Evolutionary conservation across 2,888 invertebrate genomes (phyloP), one percentile per base, ranked within the genome.

Genomic region (Crocallis elinguaria): DNA sequence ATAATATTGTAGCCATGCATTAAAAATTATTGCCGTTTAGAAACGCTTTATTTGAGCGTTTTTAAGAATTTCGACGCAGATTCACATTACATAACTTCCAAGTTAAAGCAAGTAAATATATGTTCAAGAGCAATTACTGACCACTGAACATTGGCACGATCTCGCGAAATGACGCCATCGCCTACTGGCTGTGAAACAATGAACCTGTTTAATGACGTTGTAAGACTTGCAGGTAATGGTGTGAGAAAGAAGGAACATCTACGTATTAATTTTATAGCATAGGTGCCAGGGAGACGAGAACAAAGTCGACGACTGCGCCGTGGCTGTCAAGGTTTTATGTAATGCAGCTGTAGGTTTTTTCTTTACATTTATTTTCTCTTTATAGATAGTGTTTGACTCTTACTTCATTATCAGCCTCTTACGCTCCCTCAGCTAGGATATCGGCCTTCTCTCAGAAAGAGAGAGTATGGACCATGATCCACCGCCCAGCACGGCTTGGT

Each of bases 141-240:
- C 48, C 43, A 46, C 17, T 37, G 39, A 49, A 32, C 42, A 49
- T 45, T 54, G 43, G 29, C 44, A 49, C 39, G 35, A 56, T 49
- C 30, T 39, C 35, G 49, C 29, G 37, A 58, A 50, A 58, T 73
- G 68, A 73, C 69, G 67, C 65, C 72, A 72, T 49, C 54, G 57
- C 29, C 57, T 57, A 58, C 38, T 53, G 42, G 16, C 57, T 29
- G 51, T 56, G 62, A 63, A 72, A 76, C 75, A 75, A 75, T 69
- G 68, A 46, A 64, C 60, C 60, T 72, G 57, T 51, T 54, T 58
- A 64, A 57, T 61, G 51, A 54, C 50, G 53, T 60, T 48, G 43
- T 35, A 50, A 59, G 12, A 50, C 44, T 44, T 55, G 49, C 48
- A 44, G 49, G 59, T 51, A 64, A 60, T 58, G 54, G 57, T 42